Evolutionary conservation across 2,113 vertebrate genomes (phyloP).

Genomic region (Ptilorrhoa leucosticta): DNA sequence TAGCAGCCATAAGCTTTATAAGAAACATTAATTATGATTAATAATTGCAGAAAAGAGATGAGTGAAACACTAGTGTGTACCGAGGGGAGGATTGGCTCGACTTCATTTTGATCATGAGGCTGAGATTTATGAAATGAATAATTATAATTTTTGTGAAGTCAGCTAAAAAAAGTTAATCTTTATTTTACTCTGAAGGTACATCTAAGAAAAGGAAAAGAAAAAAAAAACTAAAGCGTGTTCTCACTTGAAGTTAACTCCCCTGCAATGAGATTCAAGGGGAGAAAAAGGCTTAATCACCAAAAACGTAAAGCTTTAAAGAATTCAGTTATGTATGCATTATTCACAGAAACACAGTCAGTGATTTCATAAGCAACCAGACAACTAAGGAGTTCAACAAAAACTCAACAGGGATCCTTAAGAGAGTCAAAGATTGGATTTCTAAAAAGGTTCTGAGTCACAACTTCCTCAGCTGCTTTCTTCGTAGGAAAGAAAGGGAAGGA

Average conservation of each 20-base stretch:
- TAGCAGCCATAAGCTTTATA: not conserved
- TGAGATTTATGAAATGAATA: not conserved
- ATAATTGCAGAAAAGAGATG: not conserved
- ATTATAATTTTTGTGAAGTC: not conserved
- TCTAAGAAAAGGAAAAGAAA: not conserved
- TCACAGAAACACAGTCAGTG: not conserved
- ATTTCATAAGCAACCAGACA: not conserved
- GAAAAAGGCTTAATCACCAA: conserved; percentile 2
- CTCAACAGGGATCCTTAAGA: not conserved
- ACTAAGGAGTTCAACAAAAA: conserved; percentile 9
- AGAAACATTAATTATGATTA: not conserved
- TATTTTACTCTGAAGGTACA: not conserved
- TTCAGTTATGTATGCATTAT: not conserved
- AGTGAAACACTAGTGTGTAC: not conserved
- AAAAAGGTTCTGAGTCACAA: not conserved
- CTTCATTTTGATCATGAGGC: not conserved
- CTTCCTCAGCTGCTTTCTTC: not conserved
- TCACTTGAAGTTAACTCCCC: not conserved
- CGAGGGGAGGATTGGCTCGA: not conserved
- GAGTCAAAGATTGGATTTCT: not conserved
- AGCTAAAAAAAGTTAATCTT: not conserved
- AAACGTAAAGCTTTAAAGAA: not conserved
- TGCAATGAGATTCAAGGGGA: not conserved
- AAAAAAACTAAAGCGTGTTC: not conserved
- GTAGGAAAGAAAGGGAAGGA: not conserved